Evolutionary conservation across 1,140 invertebrate genomes (phyloP).

Genomic region (Zaprionus lachaisei): DNA sequence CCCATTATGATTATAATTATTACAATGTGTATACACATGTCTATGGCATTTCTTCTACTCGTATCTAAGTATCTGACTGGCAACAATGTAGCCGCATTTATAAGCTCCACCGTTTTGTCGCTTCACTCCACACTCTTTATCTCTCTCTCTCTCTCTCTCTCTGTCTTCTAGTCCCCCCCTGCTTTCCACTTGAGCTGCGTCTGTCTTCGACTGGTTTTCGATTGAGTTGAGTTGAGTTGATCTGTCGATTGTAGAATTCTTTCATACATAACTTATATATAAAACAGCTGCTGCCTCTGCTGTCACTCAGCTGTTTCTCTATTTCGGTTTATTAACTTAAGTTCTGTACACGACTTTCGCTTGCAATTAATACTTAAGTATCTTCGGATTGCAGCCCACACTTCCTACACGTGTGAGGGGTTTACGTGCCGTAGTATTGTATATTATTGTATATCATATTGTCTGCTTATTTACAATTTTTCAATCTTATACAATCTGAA

Average conservation of each 20-base stretch:
- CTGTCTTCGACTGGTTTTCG: constrained; percentile 30
- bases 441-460: constrained; percentile 5
- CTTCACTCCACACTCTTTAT: constrained; percentile 15
- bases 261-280: neutral
- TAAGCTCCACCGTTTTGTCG: constrained; percentile 36
- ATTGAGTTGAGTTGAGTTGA: constrained; percentile 22
- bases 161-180: constrained; percentile 17
- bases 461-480: constrained; percentile 26
- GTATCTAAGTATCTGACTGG: constrained; percentile 21
- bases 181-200: neutral
- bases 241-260: constrained; percentile 6
- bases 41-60: constrained; percentile 12
- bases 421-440: neutral
- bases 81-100: constrained; percentile 42
- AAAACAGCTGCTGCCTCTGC: neutral
- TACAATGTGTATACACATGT: constrained; percentile 37
- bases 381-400: constrained; percentile 4
- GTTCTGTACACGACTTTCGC: constrained; percentile 35
- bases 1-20: constrained; percentile 41
- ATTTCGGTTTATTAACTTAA: constrained; percentile 12
- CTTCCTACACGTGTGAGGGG: constrained; percentile 10
- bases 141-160: constrained; percentile 6
- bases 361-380: constrained; percentile 21
- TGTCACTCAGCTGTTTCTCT: neutral
- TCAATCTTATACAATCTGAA: constrained; percentile 30